Conservation (phyloP, 1,140 invertebrate species). For the Drosophila suzukii region DNA sequence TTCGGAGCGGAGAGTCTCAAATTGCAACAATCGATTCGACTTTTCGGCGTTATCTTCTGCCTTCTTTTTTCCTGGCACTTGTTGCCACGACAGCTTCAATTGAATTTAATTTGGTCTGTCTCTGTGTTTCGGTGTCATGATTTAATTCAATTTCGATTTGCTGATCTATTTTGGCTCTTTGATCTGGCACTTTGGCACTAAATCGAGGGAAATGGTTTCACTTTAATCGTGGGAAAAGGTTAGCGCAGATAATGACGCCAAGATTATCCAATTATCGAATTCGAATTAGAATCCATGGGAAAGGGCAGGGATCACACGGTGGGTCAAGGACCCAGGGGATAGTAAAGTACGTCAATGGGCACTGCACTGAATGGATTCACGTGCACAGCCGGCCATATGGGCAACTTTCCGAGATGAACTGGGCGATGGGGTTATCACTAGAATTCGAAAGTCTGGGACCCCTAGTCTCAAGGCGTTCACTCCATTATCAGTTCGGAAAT, state of each 20-base stretch:
- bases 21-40: constrained; percentile 71
- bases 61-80: constrained; percentile 25
- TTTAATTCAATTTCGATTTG: constrained; percentile 72
- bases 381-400: constrained; percentile 24
- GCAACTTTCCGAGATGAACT: constrained; percentile 24
- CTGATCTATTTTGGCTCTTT: constrained; percentile 69
- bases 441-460: constrained; percentile 29
- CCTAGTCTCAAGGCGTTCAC: constrained; percentile 20
- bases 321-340: constrained; percentile 22
- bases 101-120: constrained; percentile 72
- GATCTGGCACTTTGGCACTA: constrained; percentile 47
- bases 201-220: constrained; percentile 26
- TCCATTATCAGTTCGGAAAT: constrained; percentile 32
- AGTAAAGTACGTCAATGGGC: constrained; percentile 14
- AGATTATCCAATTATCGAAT: constrained; percentile 32
- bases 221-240: constrained; percentile 62
- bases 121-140: constrained; percentile 74
- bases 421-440: constrained; percentile 29
- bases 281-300: constrained; percentile 15
- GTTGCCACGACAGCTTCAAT: constrained; percentile 56
- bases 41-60: constrained; percentile 39
- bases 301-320: constrained; percentile 18
- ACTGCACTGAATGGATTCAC: constrained; percentile 24
- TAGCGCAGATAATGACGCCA: constrained; percentile 4
- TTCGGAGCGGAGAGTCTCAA: constrained; percentile 61